Evolutionary conservation across 2,888 invertebrate genomes (phyloP).

Genomic region (Apotomis turbidana): DNA sequence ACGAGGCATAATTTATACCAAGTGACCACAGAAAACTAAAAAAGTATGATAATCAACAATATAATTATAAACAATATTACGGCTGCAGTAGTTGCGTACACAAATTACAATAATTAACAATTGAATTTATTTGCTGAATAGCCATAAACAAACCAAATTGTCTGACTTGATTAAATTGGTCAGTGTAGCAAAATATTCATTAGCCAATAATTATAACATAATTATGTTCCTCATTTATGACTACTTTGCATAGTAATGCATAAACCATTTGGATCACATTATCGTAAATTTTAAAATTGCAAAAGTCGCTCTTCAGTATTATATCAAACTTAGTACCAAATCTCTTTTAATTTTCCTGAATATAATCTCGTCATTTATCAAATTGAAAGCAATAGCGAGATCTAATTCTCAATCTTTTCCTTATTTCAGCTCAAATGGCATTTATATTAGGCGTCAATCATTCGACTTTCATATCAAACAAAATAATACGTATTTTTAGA

Average conservation of each 20-base stretch:
- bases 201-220: not conserved
- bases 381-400: constrained; percentile 11
- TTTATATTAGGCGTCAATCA: constrained; percentile 33
- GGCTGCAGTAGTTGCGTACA: not conserved
- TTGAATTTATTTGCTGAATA: not conserved
- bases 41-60: not conserved
- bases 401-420: constrained; percentile 31
- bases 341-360: constrained; percentile 4
- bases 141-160: not conserved
- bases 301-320: not conserved
- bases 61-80: not conserved
- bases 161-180: not conserved
- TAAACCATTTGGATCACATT: too few species aligned
- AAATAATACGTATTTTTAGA: not conserved
- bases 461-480: constrained; percentile 7
- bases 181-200: not conserved
- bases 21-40: not conserved
- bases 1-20: too few species aligned
- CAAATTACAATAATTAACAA: constrained; percentile 8
- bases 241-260: not conserved
- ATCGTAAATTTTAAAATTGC: too few species aligned
- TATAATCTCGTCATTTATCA: constrained; percentile 31
- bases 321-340: not conserved
- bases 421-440: constrained; percentile 26
- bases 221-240: not conserved